A percentile compares a stretch with the other conserved stretches of the same genome.
phyloP scores from a whole-genome alignment of 2,797 vertebrate genomes.

The Poecile montanus region DNA sequence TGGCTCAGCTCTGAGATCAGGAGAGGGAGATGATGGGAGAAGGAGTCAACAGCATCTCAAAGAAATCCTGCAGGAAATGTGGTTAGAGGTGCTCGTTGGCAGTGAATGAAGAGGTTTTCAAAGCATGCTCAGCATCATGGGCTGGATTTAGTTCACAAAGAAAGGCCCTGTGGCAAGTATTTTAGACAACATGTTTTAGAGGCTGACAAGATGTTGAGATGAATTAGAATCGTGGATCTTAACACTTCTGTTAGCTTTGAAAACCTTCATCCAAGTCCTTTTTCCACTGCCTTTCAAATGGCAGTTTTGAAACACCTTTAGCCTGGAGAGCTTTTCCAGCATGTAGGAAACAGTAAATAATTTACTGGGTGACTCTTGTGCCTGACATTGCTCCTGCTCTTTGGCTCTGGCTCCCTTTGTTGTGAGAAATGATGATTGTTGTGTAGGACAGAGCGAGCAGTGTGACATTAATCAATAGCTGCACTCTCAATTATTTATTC shows the following conservation, averaged over 20 bases:
- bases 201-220: slow-evolving; percentile 36
- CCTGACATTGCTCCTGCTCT: slow-evolving; percentile 53
- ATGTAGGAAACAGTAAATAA: slow-evolving; percentile 64
- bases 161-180: neutral
- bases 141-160: neutral
- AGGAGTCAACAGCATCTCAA: neutral
- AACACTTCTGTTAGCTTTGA: neutral
- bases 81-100: neutral
- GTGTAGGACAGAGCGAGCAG: neutral
- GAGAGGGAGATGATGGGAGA: neutral
- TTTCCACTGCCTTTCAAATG: slow-evolving; percentile 9
- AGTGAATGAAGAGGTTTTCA: neutral
- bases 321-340: slow-evolving; percentile 31
- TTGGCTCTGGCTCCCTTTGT: slow-evolving; percentile 60
- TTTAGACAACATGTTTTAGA: neutral
- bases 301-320: slow-evolving; percentile 41
- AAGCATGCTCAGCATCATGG: neutral
- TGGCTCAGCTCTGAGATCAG: neutral
- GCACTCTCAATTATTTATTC: slow-evolving; percentile 60
- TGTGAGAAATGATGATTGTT: slow-evolving; percentile 40
- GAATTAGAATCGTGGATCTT: neutral
- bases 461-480: slow-evolving; percentile 66
- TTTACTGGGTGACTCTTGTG: slow-evolving; percentile 40
- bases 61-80: neutral
- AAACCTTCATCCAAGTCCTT: slow-evolving; percentile 26